Evolutionary conservation across 2,888 invertebrate species (phyloP), one percentile per base, ranked within the genome.

Genomic region (Hymenopus coronatus): DNA sequence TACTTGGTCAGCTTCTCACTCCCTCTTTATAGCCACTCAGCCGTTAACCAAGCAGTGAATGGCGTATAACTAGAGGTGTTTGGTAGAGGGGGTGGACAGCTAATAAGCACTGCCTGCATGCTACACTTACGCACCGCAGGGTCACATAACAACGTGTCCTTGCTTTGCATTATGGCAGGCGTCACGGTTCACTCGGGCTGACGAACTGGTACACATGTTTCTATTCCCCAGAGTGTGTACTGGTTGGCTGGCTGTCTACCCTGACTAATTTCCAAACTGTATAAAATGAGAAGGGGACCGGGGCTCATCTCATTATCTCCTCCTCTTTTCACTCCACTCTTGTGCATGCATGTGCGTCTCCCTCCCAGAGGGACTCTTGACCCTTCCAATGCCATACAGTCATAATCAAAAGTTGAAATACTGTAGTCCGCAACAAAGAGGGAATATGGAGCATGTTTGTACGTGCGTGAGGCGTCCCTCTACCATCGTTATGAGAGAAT

Each of bases 181-280:
- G 86, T 86, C 86, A 86, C 86, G 86, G 70, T 86, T 86, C 70
- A 81, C 86, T 86, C 86, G 81, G 86, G 28, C 86, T 33, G 27
- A 70, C 54, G 40, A 46, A 85, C n/a, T 28, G 46, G 81, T 54
- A 86, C 86, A 86, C 86, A 86, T 86, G 86, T 86, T 86, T 46
- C 70, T 86, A 81, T 86, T 86, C 86, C 86, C 86, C 81, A 28
- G n/a, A 81, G 28, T 28, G 27, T 81, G 81, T 81, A 28, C 84
- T 25, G 20, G 54, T 27, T 54, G 28, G 28, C 86, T n/a, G 25
- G 14, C 86, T 15, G 25, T 46, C 54, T 86, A 54, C 86, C 28
- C 86, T 81, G 54, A 54, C 86, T 81, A 86, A 86, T 86, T 85
- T 86, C 81, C 86, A 86, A 86, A 86, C 86, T 86, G 86, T 86